Conservation (phyloP, 2,888 invertebrate genomes). For the Cheilosia vulpina region DNA sequence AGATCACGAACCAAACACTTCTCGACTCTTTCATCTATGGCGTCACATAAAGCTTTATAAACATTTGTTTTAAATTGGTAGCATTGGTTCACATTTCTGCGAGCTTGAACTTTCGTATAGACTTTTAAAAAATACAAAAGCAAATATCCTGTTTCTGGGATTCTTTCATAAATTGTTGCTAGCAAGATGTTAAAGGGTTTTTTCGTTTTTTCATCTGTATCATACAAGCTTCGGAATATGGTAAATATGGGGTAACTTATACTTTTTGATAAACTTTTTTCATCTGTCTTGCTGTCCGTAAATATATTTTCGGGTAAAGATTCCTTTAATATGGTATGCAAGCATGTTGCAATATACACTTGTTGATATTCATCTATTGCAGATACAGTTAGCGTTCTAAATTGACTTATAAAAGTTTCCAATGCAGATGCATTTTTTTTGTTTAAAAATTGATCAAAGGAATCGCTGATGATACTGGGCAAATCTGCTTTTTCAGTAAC, state of each 20-base stretch:
- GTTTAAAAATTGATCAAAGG: slow-evolving; percentile 82
- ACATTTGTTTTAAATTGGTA: slow-evolving; percentile 91
- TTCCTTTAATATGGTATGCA: slow-evolving; percentile 81
- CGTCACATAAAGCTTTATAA: slow-evolving; percentile 95
- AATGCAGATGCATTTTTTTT: slow-evolving; percentile 81
- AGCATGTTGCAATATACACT: slow-evolving; percentile 82
- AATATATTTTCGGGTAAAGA: slow-evolving; percentile 83
- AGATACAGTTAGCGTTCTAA: slow-evolving; percentile 80
- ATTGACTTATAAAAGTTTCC: slow-evolving; percentile 83
- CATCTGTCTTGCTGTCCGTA: slow-evolving; percentile 86
- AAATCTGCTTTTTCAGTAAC: slow-evolving; percentile 82
- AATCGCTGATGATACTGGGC: slow-evolving; percentile 81
- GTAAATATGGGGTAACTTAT: slow-evolving; percentile 93
- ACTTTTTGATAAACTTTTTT: slow-evolving; percentile 88
- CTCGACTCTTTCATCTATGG: slow-evolving; percentile 86
- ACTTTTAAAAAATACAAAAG: slow-evolving; percentile 95
- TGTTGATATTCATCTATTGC: slow-evolving; percentile 82
- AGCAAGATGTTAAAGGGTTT: slow-evolving; percentile 92
- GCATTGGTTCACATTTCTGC: slow-evolving; percentile 84
- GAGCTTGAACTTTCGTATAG: slow-evolving; percentile 85
- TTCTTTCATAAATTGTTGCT: slow-evolving; percentile 90
- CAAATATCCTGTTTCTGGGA: slow-evolving; percentile 92
- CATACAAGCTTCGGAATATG: slow-evolving; percentile 92
- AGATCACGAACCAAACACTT: slow-evolving; percentile 88
- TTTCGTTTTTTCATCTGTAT: slow-evolving; percentile 89